Evolutionary conservation across 2,888 invertebrate species (phyloP), one percentile per base, ranked within the genome.

Genomic region (Platypus cylindrus): DNA sequence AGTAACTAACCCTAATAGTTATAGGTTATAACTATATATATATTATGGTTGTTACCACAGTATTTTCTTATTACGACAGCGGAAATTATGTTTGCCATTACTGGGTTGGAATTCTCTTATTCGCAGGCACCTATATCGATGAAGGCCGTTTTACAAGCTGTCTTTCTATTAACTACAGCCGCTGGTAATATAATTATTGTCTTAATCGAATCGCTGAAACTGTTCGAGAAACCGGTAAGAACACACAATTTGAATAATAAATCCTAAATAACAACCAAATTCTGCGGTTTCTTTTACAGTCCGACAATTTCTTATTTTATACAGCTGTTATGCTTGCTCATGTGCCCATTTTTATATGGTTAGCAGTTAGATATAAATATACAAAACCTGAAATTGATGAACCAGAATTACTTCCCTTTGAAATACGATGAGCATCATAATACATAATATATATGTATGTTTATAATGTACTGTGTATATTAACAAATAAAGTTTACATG

Each of bases 11-110:
- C 71, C 80, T 1, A 87, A 84, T 56, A 70, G 72, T 1, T n/a
- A n/a, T n/a, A n/a, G n/a, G n/a, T n/a, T n/a, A n/a, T n/a, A n/a
- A n/a, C n/a, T n/a, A 58, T 93, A 2, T 81, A 83, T 49, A 84
- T 94, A 54, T 56, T 86, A 3, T 84, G 78, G 79, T 73, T 91
- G 51, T 55, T 95, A 13, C 94, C 95, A 0, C 97, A 97, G 58
- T 94, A 91, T 56, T 63, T 93, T 30, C 67, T 94, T 9, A 81
- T 97, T 52, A 93, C 95, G 0, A 73, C 81, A 52, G 95, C 79
- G 0, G 97, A 97, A 63, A 83, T 97, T 25, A 83, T 97, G 78
- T 91, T 94, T 60, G 89, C 93, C 0, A 82, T 97, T 16, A 94
- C 95, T 0, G 95, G 95, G 0, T 65, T 97, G 12, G 86, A 91